Conservation (phyloP, 2,113 vertebrate genomes). For the Spilogale gracilis region DNA sequence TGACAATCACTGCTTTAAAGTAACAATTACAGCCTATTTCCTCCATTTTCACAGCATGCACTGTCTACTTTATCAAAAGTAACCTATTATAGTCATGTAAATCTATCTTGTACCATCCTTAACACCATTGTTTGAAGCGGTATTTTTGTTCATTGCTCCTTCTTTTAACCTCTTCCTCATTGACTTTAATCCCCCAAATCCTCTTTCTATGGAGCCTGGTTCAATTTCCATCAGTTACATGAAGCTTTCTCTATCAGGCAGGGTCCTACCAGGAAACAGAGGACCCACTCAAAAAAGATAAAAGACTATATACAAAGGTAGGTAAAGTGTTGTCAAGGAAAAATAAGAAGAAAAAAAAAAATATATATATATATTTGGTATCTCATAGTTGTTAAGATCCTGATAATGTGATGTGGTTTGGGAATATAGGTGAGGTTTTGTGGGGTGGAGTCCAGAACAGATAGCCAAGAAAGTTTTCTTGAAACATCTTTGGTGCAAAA, state of each 20-base stretch:
- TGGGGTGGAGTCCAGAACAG: no score
- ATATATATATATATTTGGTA: no score
- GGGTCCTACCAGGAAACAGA: neutral
- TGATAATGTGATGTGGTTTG: no score
- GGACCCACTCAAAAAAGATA: neutral
- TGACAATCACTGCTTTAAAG: conserved; percentile 4
- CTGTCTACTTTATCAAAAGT: conserved; percentile 18
- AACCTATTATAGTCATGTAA: neutral
- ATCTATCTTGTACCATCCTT: neutral
- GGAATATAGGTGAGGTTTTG: no score
- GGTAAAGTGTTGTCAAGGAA: neutral
- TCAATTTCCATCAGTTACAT: neutral
- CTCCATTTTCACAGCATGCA: neutral
- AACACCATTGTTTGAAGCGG: neutral
- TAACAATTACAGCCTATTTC: neutral
- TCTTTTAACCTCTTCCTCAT: neutral
- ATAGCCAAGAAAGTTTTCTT: no score
- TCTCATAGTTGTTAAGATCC: neutral
- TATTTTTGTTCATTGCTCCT: neutral
- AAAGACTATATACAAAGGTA: neutral
- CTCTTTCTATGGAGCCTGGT: neutral
- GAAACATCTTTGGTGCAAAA: no score
- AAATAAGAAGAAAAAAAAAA: neutral
- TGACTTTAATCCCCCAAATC: neutral
- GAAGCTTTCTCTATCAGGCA: neutral